These are phyloP conservation scores for Calameuta pallipes DNA, from an alignment of 2,888 invertebrate genomes.

Conservation along the genomic window DNA sequence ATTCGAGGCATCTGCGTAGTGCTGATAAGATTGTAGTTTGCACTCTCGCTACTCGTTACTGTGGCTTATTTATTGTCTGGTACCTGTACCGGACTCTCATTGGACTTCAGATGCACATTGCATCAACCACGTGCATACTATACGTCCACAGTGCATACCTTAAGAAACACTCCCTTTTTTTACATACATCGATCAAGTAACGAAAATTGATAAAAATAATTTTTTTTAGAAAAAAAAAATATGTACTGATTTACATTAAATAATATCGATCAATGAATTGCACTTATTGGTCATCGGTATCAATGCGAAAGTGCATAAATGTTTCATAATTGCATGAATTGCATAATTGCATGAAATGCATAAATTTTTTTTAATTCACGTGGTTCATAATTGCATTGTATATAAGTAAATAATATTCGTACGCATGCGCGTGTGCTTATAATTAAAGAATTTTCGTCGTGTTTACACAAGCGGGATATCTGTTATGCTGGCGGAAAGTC, in stretches of 20 bases:
- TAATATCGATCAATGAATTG: too few relatives aligned
- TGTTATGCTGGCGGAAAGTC: constrained; percentile 23
- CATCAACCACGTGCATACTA: neutral
- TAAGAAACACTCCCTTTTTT: neutral
- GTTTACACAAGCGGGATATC: constrained; percentile 7
- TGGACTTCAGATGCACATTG: neutral
- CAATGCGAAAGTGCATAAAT: too few relatives aligned
- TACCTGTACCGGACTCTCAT: constrained; percentile 16
- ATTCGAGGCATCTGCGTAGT: constrained; percentile 43
- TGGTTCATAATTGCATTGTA: neutral
- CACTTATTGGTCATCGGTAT: too few relatives aligned
- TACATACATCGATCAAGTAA: neutral
- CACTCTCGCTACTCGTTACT: constrained; percentile 31
- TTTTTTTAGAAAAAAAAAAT: too few relatives aligned
- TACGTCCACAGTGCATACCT: neutral
- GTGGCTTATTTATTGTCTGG: constrained; percentile 41
- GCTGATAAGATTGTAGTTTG: constrained; percentile 44
- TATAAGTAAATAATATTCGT: neutral
- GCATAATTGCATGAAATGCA: too few relatives aligned
- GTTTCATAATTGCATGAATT: too few relatives aligned
- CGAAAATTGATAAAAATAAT: too few relatives aligned
- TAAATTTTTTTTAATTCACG: neutral
- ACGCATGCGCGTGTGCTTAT: neutral
- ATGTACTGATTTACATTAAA: too few relatives aligned
- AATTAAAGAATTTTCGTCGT: neutral